phyloP scores from a whole-genome alignment of 2,888 invertebrate genomes.

The Ernsta delagoae region DNA sequence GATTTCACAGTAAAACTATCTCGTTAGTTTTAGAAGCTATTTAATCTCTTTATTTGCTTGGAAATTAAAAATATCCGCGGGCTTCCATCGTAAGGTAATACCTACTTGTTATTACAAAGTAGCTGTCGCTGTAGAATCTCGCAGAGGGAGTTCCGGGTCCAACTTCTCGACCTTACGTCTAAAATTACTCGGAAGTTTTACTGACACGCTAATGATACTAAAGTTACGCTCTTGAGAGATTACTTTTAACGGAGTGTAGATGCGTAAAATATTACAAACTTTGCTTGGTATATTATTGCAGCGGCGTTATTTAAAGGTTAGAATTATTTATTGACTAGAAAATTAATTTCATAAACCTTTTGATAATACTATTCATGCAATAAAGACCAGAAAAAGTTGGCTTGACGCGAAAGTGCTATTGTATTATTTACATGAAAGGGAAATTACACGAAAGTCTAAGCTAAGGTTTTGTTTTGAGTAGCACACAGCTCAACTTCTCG shows the following conservation, averaged over 20 bases:
- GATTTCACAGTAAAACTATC: no score
- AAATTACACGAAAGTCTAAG: neutral
- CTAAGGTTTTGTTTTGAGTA: neutral
- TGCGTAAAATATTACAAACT: slow-evolving; percentile 1
- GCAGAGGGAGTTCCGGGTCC: slow-evolving; percentile 8
- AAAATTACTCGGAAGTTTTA: slow-evolving; percentile 35
- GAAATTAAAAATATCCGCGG: no score
- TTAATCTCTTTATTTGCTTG: no score
- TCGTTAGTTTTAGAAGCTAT: no score
- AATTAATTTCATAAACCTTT: neutral
- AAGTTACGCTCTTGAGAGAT: slow-evolving; percentile 17
- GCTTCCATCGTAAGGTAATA: no score
- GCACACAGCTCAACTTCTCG: slow-evolving; percentile 2
- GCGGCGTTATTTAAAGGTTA: no score
- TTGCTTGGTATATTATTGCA: neutral
- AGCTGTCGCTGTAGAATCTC: neutral
- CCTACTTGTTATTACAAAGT: no score
- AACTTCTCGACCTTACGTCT: slow-evolving; percentile 44
- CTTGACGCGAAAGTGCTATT: neutral
- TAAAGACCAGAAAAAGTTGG: neutral
- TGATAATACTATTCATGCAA: neutral
- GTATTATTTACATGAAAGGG: neutral
- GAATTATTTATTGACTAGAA: no score
- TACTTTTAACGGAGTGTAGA: slow-evolving; percentile 6
- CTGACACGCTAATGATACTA: slow-evolving; percentile 29